phyloP scores from a whole-genome alignment of 2,113 vertebrate genomes.

The Amblyornis subalaris region DNA sequence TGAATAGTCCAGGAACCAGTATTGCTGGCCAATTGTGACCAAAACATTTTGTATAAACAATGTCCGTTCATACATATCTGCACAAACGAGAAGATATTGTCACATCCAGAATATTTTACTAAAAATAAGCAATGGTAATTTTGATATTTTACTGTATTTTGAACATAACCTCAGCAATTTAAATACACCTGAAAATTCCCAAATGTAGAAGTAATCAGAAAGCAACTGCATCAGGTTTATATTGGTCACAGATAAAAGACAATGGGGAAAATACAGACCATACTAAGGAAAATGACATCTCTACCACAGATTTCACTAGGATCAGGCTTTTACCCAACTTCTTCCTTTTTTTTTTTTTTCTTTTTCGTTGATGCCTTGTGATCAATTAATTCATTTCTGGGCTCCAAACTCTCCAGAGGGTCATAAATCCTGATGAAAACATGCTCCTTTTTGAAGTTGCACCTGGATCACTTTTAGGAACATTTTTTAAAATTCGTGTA shows the following conservation, averaged over 20 bases:
- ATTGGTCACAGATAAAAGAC: not conserved
- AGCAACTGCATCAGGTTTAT: not conserved
- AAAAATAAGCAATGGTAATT: not conserved
- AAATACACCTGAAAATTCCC: not conserved
- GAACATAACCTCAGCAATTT: not conserved
- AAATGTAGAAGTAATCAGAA: not conserved
- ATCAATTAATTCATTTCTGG: conserved; percentile 25
- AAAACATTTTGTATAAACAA: not conserved
- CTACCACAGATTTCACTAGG: not conserved
- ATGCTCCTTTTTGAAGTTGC: conserved; percentile 31
- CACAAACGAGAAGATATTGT: not conserved
- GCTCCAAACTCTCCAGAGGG: not conserved
- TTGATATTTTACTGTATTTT: not conserved
- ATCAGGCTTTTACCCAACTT: not conserved
- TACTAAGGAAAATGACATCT: not conserved
- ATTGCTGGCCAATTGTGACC: not conserved
- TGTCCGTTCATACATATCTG: not conserved
- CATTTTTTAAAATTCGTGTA: not conserved
- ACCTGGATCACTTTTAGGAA: conserved; percentile 23
- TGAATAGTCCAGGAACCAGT: not conserved
- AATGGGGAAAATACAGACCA: not conserved
- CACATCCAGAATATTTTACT: not conserved
- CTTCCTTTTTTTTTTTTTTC: not conserved
- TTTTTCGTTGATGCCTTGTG: not conserved
- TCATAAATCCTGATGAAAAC: conserved; percentile 38